Evolutionary conservation across 2,797 vertebrate genomes (phyloP), one percentile per base, ranked within the genome.

Genomic region (Phrynocephalus guinanensis): DNA sequence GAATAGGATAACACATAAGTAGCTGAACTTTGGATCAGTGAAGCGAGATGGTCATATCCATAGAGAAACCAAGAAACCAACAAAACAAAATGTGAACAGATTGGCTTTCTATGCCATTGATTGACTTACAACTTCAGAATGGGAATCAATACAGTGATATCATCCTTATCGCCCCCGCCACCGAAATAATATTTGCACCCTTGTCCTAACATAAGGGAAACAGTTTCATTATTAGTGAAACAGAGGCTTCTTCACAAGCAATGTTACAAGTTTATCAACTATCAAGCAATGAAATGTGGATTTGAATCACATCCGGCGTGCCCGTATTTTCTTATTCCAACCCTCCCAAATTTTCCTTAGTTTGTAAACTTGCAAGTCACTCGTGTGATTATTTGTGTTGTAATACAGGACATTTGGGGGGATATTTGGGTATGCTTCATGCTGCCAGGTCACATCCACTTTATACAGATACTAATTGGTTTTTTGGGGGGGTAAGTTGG

Each of bases 1-100:
- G 7, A 15, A 63, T 13, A 63, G 9, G 18, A 66, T 60, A 20
- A 88, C 67, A 86, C 71, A 88, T 94, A 22, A 30, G 60, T 26
- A 84, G 28, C 16, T 84, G 8, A n/a, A n/a, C 24, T 48, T 66
- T 26, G 63, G 26, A 33, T 71, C 77, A 72, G 33, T 72, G 73
- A n/a, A 24, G 16, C 60, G 80, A 80, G 13, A 8, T 86, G 26
- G 72, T 80, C 73, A 60, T n/a, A 73, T 48, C 30, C 30, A 44
- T n/a, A 81, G 33, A 33, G 33, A 33, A 33, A 33, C 33, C 33
- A 86, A 48, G 15, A 73, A 10, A 11, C 66, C 76, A 77, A 28
- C 18, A 28, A 38, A 82, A 10, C 38, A 50, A 30, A 33, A 33
- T 33, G 33, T 50, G 13, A 26, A 67, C 26, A 22, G 67, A 52